These are phyloP conservation scores for Pogonocichla stellata DNA, from an alignment of 2,113 vertebrate genomes.

Conservation along the genomic window DNA sequence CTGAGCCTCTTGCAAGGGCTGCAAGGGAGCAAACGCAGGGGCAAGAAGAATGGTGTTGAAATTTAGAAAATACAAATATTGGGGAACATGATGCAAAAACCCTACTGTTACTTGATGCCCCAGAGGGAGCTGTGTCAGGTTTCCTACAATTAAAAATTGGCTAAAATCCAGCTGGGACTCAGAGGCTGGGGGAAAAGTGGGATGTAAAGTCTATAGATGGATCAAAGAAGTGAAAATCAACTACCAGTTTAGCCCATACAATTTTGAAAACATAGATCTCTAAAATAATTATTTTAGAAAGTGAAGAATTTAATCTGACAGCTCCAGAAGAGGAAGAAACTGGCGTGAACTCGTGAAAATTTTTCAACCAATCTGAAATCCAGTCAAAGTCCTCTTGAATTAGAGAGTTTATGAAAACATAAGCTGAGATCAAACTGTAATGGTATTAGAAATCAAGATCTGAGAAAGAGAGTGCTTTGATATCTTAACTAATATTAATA, in stretches of 20 bases:
- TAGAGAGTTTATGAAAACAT: neutral
- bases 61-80: neutral
- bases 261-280: neutral
- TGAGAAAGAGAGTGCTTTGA: neutral
- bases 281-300: neutral
- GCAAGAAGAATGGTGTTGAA: neutral
- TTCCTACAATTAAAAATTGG: neutral
- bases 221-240: neutral
- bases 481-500: neutral
- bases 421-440: neutral
- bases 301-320: neutral
- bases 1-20: neutral
- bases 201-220: neutral
- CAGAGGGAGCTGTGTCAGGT: neutral
- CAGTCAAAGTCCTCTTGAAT: neutral
- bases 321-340: neutral
- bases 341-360: neutral
- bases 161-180: neutral
- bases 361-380: neutral
- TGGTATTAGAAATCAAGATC: neutral
- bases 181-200: neutral
- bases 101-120: neutral
- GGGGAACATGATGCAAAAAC: neutral
- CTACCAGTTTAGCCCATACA: neutral
- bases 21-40: neutral